Percentiles rank a stretch among this genome's conserved stretches.
phyloP scores from a whole-genome alignment of 1,140 invertebrate species.

The Wasmannia auropunctata region DNA sequence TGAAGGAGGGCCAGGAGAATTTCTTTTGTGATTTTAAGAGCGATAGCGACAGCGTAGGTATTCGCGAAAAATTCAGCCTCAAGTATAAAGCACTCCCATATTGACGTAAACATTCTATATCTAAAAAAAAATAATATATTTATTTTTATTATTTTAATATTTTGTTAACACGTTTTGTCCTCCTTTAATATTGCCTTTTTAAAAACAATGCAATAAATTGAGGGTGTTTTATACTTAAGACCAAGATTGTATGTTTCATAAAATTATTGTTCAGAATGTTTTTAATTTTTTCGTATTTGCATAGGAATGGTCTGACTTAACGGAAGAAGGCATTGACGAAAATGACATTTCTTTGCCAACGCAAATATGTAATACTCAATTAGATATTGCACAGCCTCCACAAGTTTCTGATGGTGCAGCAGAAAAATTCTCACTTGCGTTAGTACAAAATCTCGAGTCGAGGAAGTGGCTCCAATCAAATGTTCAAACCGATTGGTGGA shows the following conservation, averaged over 20 bases:
- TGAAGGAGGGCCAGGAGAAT: slow-evolving; percentile 81
- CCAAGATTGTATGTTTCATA: too few relatives aligned
- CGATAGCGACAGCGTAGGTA: slow-evolving; percentile 79
- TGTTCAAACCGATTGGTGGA: slow-evolving; percentile 83
- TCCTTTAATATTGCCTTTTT: too few relatives aligned
- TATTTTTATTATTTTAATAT: too few relatives aligned
- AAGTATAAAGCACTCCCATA: too few relatives aligned
- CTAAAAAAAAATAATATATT: too few relatives aligned
- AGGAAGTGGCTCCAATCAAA: slow-evolving; percentile 81
- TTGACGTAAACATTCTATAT: too few relatives aligned
- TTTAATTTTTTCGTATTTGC: not conserved
- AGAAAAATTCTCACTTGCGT: slow-evolving; percentile 64
- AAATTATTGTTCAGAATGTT: slow-evolving; percentile 25
- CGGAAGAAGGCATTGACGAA: slow-evolving; percentile 61
- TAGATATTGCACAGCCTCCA: slow-evolving; percentile 19
- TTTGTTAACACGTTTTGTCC: too few relatives aligned
- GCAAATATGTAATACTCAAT: not conserved
- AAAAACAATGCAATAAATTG: too few relatives aligned
- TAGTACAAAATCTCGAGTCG: slow-evolving; percentile 75
- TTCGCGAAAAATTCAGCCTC: slow-evolving; percentile 5
- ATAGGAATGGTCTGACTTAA: slow-evolving; percentile 76
- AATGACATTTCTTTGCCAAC: slow-evolving; percentile 29
- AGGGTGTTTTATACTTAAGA: too few relatives aligned
- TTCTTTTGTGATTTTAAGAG: slow-evolving; percentile 81
- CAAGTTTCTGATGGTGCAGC: not conserved